A percentile compares a stretch with the other conserved stretches of the same genome.
Evolutionary conservation across 2,113 vertebrate species (phyloP).

Genomic region (Agapornis roseicollis): DNA sequence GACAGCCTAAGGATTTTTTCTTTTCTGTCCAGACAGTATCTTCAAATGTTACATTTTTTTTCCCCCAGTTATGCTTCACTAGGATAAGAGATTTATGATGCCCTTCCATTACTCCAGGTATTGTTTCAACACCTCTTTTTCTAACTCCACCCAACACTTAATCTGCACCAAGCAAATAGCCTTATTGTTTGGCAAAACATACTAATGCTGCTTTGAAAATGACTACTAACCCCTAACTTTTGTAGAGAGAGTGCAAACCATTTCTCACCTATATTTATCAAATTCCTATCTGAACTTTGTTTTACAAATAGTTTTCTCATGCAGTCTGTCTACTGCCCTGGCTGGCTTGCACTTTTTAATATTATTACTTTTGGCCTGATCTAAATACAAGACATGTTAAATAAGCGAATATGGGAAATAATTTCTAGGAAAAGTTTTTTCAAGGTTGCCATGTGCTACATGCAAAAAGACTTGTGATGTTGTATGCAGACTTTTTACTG

Average conservation of each 20-base stretch:
- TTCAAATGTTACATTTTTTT: neutral
- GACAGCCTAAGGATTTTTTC: neutral
- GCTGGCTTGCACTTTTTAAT: neutral
- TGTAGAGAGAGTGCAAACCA: neutral
- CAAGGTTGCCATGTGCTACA: rapidly evolving
- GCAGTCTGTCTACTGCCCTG: neutral
- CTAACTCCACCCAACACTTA: neutral
- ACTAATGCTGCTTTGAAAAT: neutral
- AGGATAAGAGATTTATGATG: neutral
- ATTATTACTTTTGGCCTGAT: neutral
- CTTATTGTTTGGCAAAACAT: neutral
- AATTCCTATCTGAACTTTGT: neutral
- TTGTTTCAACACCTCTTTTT: neutral
- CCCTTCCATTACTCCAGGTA: neutral
- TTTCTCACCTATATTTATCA: neutral
- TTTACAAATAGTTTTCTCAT: neutral
- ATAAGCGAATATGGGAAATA: neutral
- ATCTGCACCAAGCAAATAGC: neutral
- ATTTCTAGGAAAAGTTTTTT: neutral
- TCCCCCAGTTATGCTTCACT: neutral
- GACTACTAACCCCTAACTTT: neutral
- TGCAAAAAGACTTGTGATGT: neutral
- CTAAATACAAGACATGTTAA: neutral
- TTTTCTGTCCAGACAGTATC: neutral
- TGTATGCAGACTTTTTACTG: neutral